Evolutionary conservation across 2,888 invertebrate genomes (phyloP), one percentile per base, ranked within the genome.

Genomic region (Mesorhabditis sp.): DNA sequence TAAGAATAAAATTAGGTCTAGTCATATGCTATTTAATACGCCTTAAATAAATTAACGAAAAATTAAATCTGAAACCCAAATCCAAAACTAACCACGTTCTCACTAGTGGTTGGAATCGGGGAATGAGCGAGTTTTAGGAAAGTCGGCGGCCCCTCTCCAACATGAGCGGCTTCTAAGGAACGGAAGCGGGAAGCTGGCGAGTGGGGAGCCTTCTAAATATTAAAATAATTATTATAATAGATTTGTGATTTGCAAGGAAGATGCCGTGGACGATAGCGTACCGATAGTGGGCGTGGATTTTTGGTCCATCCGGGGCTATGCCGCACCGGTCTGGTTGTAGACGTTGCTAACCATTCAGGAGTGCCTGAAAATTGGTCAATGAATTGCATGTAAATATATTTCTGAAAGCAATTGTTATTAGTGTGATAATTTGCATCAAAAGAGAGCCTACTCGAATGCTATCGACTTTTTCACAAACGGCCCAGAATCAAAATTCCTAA

Each of bases 111-210:
- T 50, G 58, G n/a, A 50, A 50, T 10, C 58, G 58, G 58, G 7
- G 58, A 50, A 50, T 50, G 58, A 50, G 58, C 58, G n/a, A 50
- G 58, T 50, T n/a, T 10, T 13, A 50, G 58, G n/a, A n/a, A 13
- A 13, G 58, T 10, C 7, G n/a, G n/a, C 58, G 7, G 58, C 7
- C 10, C 7, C 7, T 50, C 58, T n/a, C 10, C 7, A 50, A n/a
- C 10, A 10, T 13, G n/a, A 10, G 58, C 7, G n/a, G 58, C 58
- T n/a, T 50, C 58, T n/a, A 50, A 13, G 10, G 58, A 13, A 50
- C 58, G 58, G 58, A 50, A 50, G n/a, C n/a, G 58, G n/a, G 58
- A 50, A 50, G 58, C 58, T 13, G 58, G 58, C 7, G 58, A 50
- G n/a, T 50, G 58, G 58, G 58, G 58, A 50, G 58, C 58, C n/a